Evolutionary conservation across 2,113 vertebrate genomes (phyloP), one percentile per base, ranked within the genome.

Genomic region (Glaucidium brasilianum): DNA sequence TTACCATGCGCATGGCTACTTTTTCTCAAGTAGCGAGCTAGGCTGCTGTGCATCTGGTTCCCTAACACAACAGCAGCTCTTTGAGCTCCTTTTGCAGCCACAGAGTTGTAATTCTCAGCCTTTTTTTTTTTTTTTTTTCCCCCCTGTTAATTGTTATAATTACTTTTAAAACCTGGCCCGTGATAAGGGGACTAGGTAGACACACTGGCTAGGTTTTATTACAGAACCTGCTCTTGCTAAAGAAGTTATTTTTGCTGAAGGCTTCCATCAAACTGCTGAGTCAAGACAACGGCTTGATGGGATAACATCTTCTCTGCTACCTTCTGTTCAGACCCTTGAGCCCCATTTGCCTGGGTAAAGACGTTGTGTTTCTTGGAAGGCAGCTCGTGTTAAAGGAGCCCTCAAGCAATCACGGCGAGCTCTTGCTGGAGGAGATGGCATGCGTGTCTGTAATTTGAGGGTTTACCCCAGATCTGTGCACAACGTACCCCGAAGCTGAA

Each of bases 271-370:
- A 94, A 89, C 55, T 89, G 96, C 95, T 96, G 95, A 97, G 91
- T 96, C 96, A 96, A 92, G 93, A 77, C 55, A 95, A 96, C 0
- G 8, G 59, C 91, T 95, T 91, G 95, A 91, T 96, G 91, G 87
- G 71, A 69, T 96, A 77, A 92, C 89, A 85, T 96, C 91, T 92
- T 90, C 93, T 78, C 69, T 1, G 14, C 62, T 92, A 43, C 95
- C 95, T 96, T 96, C 96, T 97, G 95, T 95, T 96, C 93, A 96
- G 90, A 91, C 96, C 90, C 96, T 95, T 30, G 95, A 96, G 95
- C 89, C 93, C 69, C 77, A 92, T 96, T 97, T 91, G 93, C 90
- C 59, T 91, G 84, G 60, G 86, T 68, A 93, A 83, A 92, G 88
- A 85, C 2, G 3, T 35, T 34, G 86, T 77, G 73, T 74, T 96